Conservation (phyloP, 2,797 vertebrate genomes). For the Manis javanica region DNA sequence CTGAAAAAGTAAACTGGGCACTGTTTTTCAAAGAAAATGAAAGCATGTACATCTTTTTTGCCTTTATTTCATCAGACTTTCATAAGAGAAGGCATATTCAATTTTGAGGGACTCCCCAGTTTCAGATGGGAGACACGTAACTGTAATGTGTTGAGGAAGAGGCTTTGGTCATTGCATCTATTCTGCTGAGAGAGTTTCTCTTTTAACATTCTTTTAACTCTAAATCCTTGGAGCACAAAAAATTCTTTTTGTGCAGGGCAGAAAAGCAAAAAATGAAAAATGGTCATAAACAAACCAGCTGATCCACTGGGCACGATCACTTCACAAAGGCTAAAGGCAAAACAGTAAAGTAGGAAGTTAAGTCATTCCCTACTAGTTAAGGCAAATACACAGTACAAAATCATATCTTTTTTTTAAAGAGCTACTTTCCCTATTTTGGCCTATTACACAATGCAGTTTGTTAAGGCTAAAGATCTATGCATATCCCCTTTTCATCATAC, state of each 20-base stretch:
- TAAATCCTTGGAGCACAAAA: background rate
- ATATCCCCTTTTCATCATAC: background rate
- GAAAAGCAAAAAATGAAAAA: background rate
- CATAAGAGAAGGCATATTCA: background rate
- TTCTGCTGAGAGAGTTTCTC: background rate
- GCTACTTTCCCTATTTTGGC: background rate
- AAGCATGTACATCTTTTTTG: background rate
- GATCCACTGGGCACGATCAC: background rate
- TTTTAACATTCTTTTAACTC: constrained; percentile 13
- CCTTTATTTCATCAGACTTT: constrained; percentile 33
- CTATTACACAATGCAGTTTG: background rate
- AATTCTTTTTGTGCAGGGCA: background rate
- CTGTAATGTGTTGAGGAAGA: background rate
- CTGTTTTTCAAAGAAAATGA: constrained; percentile 21
- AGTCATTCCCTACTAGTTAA: background rate
- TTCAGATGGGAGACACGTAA: background rate
- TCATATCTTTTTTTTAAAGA: background rate
- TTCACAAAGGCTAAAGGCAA: background rate
- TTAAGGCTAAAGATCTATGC: background rate
- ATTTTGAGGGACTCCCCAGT: background rate
- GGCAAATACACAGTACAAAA: background rate
- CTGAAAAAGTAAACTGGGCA: background rate
- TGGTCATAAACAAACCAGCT: background rate
- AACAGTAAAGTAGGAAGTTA: constrained; percentile 1
- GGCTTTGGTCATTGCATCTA: background rate